Base-by-base conservation (phyloP, 2,888 invertebrate genomes). In the Clunio marinus region DNA sequence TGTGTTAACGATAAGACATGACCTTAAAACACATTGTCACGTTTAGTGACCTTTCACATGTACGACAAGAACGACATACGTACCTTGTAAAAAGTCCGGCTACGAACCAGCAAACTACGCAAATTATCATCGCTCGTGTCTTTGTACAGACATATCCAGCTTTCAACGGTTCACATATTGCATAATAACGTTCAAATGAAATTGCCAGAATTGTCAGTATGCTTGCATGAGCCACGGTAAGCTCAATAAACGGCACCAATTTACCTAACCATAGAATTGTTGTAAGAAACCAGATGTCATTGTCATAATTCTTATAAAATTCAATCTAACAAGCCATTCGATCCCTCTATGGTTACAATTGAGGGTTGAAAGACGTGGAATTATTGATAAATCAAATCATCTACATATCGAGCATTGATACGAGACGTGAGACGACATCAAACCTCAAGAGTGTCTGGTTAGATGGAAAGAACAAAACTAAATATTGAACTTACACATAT, bases 181-280 rank as follows among this genome's bases (percentile, higher is more conserved):
- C 95, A 80, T 89, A 89, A 80, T 89, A 91, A 32, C 91, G 84
- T 79, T 96, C 95, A 78, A 95, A 92, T 75, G 93, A 93, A 78
- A 96, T 96, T 69, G 94, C 95, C 74, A 96, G 80, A 74, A 96
- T 95, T 37, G 95, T 96, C 67, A 96, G 82, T 1, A 94, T 93
- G 37, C 94, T 94, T 25, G 94, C 93, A 77, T 94, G 93, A 1
- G 93, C 93, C 22, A 95, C 93, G 0, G 93, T 91, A 75, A 94
- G 80, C 80, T 96, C 95, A 70, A 95, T 88, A 77, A 94, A 94
- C 0, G 95, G 94, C 2, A 95, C 93, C 22, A 92, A 88, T 77
- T 93, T 90, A 81, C 95, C 96, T 95, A 25, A n/a, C 45, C 5
- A 45, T 17, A 45, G 4, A 17, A 45, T 7, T 7, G 13, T 45